These are phyloP conservation scores for Mormyrus hasselquistii DNA, from an alignment of 2,797 vertebrate species.

Conservation along the genomic window DNA sequence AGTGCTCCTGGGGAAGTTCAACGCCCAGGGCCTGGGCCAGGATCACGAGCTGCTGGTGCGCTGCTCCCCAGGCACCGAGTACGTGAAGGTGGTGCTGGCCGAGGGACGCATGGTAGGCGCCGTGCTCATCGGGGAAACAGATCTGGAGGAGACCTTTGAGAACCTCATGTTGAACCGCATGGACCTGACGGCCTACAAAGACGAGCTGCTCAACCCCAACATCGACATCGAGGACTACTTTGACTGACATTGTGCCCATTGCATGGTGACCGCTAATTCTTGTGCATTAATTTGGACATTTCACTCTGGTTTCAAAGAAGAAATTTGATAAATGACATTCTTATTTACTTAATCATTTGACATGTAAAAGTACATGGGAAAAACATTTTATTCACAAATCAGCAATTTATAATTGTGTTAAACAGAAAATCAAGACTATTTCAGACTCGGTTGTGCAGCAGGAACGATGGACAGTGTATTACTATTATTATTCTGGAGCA, in stretches of 20 bases:
- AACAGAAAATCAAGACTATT: not conserved
- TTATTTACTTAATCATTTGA: not conserved
- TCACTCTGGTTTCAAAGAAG: not conserved
- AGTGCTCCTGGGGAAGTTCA: slow-evolving; percentile 87
- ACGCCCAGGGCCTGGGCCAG: slow-evolving; percentile 75
- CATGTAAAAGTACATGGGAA: not conserved
- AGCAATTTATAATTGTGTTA: not conserved
- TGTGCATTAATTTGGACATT: not conserved
- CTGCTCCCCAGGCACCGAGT: slow-evolving; percentile 82
- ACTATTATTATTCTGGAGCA: not conserved
- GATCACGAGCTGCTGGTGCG: slow-evolving; percentile 84
- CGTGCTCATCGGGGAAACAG: slow-evolving; percentile 84
- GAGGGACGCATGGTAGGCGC: slow-evolving; percentile 83
- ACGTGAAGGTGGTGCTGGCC: slow-evolving; percentile 82
- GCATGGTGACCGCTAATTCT: not conserved
- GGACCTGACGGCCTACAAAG: slow-evolving; percentile 82
- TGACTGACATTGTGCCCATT: slow-evolving; percentile 58
- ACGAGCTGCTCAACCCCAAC: slow-evolving; percentile 81
- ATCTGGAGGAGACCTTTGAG: slow-evolving; percentile 96
- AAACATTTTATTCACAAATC: not conserved
- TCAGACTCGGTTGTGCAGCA: not conserved
- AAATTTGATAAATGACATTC: not conserved
- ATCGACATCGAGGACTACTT: slow-evolving; percentile 98
- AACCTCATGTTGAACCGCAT: slow-evolving; percentile 95
- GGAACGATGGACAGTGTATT: not conserved